phyloP scores from a whole-genome alignment of 23 tunicate genomes.

The Halocynthia aurantium region DNA sequence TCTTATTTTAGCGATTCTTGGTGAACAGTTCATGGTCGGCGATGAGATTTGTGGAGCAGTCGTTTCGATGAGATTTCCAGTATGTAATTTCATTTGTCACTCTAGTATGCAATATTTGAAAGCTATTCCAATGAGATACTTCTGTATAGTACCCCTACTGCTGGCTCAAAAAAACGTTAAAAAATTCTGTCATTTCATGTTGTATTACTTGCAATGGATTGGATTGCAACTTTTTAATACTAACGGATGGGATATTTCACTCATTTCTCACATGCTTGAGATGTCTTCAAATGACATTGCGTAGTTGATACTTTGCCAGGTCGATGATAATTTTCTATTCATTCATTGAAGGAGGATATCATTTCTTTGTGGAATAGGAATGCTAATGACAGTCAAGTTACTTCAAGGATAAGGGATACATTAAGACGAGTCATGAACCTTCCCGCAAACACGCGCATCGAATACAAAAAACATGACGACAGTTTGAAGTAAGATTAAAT shows the following conservation, averaged over 20 bases:
- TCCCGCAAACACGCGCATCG: conserved; percentile 74
- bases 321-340: background rate
- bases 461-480: conserved; percentile 89
- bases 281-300: background rate
- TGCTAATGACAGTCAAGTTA: conserved; percentile 63
- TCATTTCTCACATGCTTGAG: background rate
- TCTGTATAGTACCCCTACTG: too few relatives aligned
- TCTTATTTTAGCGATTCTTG: conserved; percentile 89
- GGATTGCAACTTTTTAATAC: too few relatives aligned
- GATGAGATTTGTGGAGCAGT: conserved; percentile 99
- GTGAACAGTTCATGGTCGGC: conserved; percentile 99
- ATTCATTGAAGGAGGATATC: conserved; percentile 63
- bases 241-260: too few relatives aligned
- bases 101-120: background rate
- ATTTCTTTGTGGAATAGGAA: conserved; percentile 86
- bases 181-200: too few relatives aligned
- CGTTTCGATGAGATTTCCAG: conserved; percentile 79
- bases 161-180: too few relatives aligned
- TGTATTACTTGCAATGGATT: too few relatives aligned
- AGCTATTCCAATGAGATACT: background rate
- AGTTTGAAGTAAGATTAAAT: conserved; percentile 49
- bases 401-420: conserved; percentile 72
- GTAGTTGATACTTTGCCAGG: background rate
- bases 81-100: background rate
- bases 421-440: conserved; percentile 69